Percentiles rank a stretch among this genome's conserved stretches.
Evolutionary conservation across 2,113 vertebrate species (phyloP).

Genomic region (Sialia sialis): DNA sequence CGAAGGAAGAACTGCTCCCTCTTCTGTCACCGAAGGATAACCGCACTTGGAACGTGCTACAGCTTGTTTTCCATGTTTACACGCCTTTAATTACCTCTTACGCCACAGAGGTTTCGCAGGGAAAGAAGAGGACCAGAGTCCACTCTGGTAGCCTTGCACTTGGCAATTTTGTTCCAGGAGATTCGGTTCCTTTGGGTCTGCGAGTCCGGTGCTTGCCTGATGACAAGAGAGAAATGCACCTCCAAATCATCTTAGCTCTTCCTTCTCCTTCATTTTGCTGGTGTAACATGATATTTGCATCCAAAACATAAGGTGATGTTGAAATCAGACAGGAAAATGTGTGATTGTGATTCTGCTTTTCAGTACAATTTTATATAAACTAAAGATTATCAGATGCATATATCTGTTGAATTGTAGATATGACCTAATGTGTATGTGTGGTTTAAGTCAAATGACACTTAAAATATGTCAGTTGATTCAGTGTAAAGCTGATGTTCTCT

Average conservation of each 20-base stretch:
- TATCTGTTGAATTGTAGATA: background rate
- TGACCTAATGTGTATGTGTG: background rate
- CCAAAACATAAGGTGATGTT: background rate
- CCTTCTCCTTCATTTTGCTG: background rate
- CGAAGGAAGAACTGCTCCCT: constrained; percentile 76
- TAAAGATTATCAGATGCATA: background rate
- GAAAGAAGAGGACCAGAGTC: background rate
- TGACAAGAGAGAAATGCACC: background rate
- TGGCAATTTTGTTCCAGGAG: background rate
- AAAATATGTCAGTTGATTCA: background rate
- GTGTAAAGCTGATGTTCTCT: background rate
- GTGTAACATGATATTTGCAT: background rate
- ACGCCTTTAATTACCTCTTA: background rate
- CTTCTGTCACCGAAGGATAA: constrained; percentile 66
- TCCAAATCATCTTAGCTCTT: background rate
- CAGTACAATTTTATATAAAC: background rate
- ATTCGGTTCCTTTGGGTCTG: background rate
- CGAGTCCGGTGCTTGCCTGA: background rate
- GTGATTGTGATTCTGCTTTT: background rate
- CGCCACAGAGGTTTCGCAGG: background rate
- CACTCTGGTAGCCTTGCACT: background rate
- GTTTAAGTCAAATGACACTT: background rate
- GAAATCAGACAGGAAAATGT: background rate
- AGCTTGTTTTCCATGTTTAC: background rate
- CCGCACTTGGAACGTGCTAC: background rate